phyloP scores from a whole-genome alignment of 2,888 invertebrate genomes.

The Drosophila imparisetae region DNA sequence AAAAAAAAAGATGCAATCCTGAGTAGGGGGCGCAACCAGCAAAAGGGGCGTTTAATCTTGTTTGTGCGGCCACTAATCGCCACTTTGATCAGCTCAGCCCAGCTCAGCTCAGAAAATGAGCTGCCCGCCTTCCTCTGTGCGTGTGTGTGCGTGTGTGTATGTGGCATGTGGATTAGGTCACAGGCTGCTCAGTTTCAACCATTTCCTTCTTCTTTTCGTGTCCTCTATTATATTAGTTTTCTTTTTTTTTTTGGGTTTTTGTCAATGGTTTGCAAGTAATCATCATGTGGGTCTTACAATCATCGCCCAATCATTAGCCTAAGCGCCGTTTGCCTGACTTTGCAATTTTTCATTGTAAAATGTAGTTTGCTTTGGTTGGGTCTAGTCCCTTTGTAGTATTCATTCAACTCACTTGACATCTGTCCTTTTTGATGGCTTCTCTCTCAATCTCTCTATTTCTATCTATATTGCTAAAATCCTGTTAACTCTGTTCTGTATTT shows the following conservation, averaged over 20 bases:
- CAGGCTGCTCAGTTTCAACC: neutral
- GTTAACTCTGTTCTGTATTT: neutral
- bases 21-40: slow-evolving; percentile 21
- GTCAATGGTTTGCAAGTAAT: slow-evolving; percentile 25
- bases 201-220: slow-evolving; percentile 3
- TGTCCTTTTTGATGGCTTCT: slow-evolving; percentile 18
- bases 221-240: neutral
- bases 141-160: neutral
- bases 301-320: slow-evolving; percentile 39
- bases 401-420: slow-evolving; percentile 43
- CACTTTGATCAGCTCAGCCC: slow-evolving; percentile 50
- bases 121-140: slow-evolving; percentile 20
- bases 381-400: slow-evolving; percentile 22
- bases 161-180: slow-evolving; percentile 13
- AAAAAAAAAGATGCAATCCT: neutral
- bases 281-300: slow-evolving; percentile 26
- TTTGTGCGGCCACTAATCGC: slow-evolving; percentile 64
- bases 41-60: slow-evolving; percentile 65
- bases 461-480: neutral
- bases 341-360: slow-evolving; percentile 7
- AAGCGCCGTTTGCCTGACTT: slow-evolving; percentile 30
- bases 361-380: neutral
- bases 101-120: slow-evolving; percentile 18
- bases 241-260: neutral
- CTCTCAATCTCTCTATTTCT: too few species aligned